Base-by-base conservation (phyloP, 2,888 invertebrate genomes). In the Coelinius sp. region DNA sequence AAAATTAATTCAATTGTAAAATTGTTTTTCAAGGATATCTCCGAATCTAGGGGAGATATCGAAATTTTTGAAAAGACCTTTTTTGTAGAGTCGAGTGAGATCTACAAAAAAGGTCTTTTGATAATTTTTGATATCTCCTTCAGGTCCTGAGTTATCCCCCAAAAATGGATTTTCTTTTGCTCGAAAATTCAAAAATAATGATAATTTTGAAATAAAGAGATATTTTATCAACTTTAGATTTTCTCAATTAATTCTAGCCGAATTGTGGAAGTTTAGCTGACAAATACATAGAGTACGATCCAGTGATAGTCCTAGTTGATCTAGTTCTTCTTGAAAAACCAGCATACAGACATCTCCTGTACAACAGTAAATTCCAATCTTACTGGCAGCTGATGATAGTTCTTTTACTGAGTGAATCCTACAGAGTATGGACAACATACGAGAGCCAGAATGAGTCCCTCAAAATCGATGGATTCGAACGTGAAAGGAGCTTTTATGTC, bases 231-330 rank as follows among this genome's bases (percentile, higher is more conserved):
- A n/a, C n/a, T n/a, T n/a, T n/a, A n/a, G n/a, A n/a, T n/a, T n/a
- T n/a, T n/a, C n/a, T n/a, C n/a, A n/a, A n/a, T n/a, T n/a, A 63
- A 49, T 79, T 88, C 84, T 81, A 97, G 97, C 91, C 90, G 8
- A 90, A 90, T 75, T 97, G 97, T 84, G 91, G 92, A 62, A 89
- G 91, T 53, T 87, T 93, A 12, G 95, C 95, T 0, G 97, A 97
- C 86, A 96, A 96, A 85, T 97, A 97, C 84, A 93, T 97, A 73
- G 97, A 97, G 88, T 96, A 94, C 86, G 97, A 97, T 83, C 91
- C 93, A n/a, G 93, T 95, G 0, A 94, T 97, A 77, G 93, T 96
- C 0, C 91, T 95, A 82, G 93, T 97, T 73, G 97, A 97, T 87
- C 89, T 96, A 25, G 91, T 97, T 27, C 88, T 97, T 10, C 90